Evolutionary conservation across 2,888 invertebrate genomes (phyloP), one percentile per base, ranked within the genome.

Genomic region (Sphinx pinastri): DNA sequence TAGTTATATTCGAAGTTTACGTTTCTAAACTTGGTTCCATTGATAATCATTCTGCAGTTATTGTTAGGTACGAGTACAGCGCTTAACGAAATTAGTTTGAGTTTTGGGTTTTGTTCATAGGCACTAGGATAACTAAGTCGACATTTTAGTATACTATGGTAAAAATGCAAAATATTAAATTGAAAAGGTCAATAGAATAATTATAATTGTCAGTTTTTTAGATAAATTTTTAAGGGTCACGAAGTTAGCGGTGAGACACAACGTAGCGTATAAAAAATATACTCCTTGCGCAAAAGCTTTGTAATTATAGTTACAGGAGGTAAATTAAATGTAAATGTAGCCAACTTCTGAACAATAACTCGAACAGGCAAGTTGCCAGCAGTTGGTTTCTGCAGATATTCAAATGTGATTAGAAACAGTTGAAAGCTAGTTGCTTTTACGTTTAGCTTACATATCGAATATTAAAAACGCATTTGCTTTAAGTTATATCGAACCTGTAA

Each of bases 321-420:
- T 2, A 49, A 63, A 63, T 63, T 63, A 47, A 63, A 63, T 63
- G 49, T 63, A 63, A 63, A 63, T 63, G 47, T 13, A 19, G 49
- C 47, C 47, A 63, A 25, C 19, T 49, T 63, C 47, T 63, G 49
- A 49, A 63, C 63, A 63, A 63, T 63, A 63, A 63, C 47, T 49
- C 63, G 63, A 49, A 63, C 47, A 49, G 63, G 63, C 49, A 63
- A 47, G 49, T 63, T 63, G 63, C 49, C 49, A 63, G 63, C 49
- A 16, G 60, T 47, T n/a, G 60, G 47, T 47, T 59, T 16, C 60
- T 70, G 68, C 70, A 71, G 69, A 72, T 74, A 77, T 77, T 77
- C 66, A 76, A 75, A 78, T 75, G 14, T 72, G 73, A 72, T 73
- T 69, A 70, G 70, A 72, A 68, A 77, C 75, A 68, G 77, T 78